Base-by-base conservation (phyloP, 2,888 invertebrate species). In the Habroteleia sp. region DNA sequence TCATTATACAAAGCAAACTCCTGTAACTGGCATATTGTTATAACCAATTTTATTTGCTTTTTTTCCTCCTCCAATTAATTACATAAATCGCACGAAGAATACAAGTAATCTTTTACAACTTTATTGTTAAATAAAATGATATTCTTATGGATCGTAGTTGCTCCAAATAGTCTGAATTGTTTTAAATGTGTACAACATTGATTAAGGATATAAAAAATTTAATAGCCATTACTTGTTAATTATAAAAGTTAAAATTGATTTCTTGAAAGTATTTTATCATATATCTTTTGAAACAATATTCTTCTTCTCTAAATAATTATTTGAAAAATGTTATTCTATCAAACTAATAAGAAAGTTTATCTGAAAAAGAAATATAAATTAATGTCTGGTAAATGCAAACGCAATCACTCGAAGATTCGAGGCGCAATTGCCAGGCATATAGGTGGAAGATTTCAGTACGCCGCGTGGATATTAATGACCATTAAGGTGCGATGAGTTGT, bases 401-500 rank as follows among this genome's bases (percentile, higher is more conserved):
- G 35, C 14, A 13, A 35, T 35, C 35, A 14, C 7, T 35, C 35
- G 14, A 7, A 23, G 41, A 3, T 23, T 10, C 11, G 23, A 4
- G 3, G 41, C 23, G 41, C 27, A 13, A 42, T 42, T 42, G 27
- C 25, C 42, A 42, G 27, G 25, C n/a, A n/a, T 17, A 25, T 44
- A 8, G 27, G 33, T 48, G 17, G 31, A 37, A 48, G 33, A 29
- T 46, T 46, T 37, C 20, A 52, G 25, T 37, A 37, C 20, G 52
- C 10, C 20, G 29, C 27, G 0, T 10, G 8, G 58, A 46, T 60
- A 46, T 35, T 60, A 60, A 46, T 46, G 44, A 37, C 16, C 23
- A 60, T 60, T 60, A 46, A 60, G 60, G 46, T 46, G 46, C 46
- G 60, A 60, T 60, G 60, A 46, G 60, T 14, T 27, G 37, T 37